Evolutionary conservation across 2,888 invertebrate species (phyloP), one percentile per base, ranked within the genome.

Genomic region (Cheiracanthium punctorium): DNA sequence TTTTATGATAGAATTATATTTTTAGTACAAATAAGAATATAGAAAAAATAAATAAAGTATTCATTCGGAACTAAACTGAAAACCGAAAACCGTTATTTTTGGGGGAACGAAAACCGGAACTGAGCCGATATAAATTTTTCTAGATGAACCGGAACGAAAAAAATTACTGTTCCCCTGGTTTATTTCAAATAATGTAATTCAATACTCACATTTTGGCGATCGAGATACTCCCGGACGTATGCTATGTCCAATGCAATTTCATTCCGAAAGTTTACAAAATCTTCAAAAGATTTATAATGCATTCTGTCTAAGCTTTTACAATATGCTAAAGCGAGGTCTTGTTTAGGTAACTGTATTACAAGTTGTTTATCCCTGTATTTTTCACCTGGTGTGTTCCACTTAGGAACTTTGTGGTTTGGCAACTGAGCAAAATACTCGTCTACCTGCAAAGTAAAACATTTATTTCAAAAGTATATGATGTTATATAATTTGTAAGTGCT

Each of bases 211-310:
- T 81, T 76, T 43, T 80, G 80, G 14, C 48, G 29, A 41, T 84
- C 86, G 12, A 88, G 87, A 52, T 90, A 91, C 67, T 93, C 92
- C 82, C 92, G 91, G 10, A 93, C 93, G 89, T 92, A 92, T 91
- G 97, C 99, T 91, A 99, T 96, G 92, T 98, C 99, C 91, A 99
- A 94, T 58, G 98, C 97, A 90, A 97, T 96, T 93, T 98, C 97
- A 92, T 99, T 98, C 76, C 99, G 94, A 79, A 96, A 96, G 74
- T 96, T 95, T 90, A 98, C 95, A 92, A 99, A 99, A 92, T 98
- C 97, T 92, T 97, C 96, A 92, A 96, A 98, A 90, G 96, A 95
- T 89, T 95, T 94, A 90, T 94, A 94, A 91, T 96, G 95, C 90
- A 94, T 94, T 24, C 95, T 93, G 89, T 96, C 96, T 85, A 98